Base-by-base conservation (phyloP, 1,140 invertebrate genomes). In the Pseudomyrmex gracilis region DNA sequence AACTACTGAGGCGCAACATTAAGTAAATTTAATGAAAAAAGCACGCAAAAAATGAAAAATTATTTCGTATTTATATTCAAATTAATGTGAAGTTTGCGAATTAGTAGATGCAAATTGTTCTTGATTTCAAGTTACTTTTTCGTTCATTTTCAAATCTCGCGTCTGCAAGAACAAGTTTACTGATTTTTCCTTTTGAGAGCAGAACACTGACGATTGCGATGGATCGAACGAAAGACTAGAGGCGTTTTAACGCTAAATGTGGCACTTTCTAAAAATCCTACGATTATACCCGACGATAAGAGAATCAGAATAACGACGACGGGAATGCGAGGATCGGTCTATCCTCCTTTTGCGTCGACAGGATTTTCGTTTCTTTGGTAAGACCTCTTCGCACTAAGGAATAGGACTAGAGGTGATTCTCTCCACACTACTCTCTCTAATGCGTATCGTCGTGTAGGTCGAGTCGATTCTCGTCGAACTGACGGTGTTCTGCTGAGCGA, bases 361-460 rank as follows among this genome's bases (percentile, higher is more conserved):
- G 80, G 77, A 12, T 13, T 51, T 7, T 34, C 34, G 34, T 66
- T 53, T 24, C 60, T 71, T 73, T 57, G 76, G 73, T 43, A 49
- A 49, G 63, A 45, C 45, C n/a, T 57, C 9, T 66, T 83, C 89
- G 87, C 90, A 94, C 92, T 94, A 94, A 92, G 94, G 94, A 92
- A 94, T 94, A 85, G 93, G 93, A 94, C 94, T 94, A 92, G 93
- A 94, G 47, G 94, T 94, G 88, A 94, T 94, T 91, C 93, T 90
- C 82, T 94, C 94, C 89, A 94, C 93, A 89, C 93, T 94, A 91
- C 93, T 94, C 88, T 94, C 94, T 78, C 93, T 90, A 74, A 94
- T 94, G 82, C 93, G 92, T 91, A 94, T 94, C 63, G 93, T 94
- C 24, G 93, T 94, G 82, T 91, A 94, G 57, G 93, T 93, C 68